Base-by-base conservation (phyloP, 2,797 vertebrate species). In the Helostoma temminkii region DNA sequence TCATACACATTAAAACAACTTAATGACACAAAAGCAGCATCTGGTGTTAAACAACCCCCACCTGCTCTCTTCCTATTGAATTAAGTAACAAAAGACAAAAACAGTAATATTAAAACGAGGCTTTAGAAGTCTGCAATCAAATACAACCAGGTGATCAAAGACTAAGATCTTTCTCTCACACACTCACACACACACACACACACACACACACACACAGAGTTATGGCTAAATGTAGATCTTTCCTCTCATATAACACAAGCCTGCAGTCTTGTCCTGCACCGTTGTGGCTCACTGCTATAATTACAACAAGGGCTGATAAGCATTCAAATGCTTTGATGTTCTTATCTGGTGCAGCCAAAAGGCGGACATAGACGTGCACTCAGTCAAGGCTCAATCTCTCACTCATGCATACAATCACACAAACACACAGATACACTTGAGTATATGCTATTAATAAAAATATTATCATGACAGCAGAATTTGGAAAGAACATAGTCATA, bases 221-320 rank as follows among this genome's bases (percentile, higher is more conserved):
- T 30, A 56, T 3, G 36, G 62, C 46, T 73, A 62, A 42, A 60
- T 78, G 59, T 42, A 49, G 70, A 50, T 50, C 57, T 61, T 71
- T 70, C 65, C 59, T 78, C 72, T 78, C 57, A 59, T 62, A 63
- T 81, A 19, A 67, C 74, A 53, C 43, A 73, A 65, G 71, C 66
- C 74, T 66, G 57, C 62, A 68, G 72, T 69, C 65, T 21, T 66
- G 52, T 66, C 45, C 65, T 75, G 54, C 25, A 3, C 71, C 63
- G 76, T 37, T 65, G 68, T 61, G 75, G 77, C 74, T 86, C 76
- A 42, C 56, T 78, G 78, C 75, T 89, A 85, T 83, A 84, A 82
- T 86, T 84, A 88, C 76, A 84, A 84, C 86, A 65, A 55, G 70
- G 30, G 53, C 36, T 4, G 81, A 87, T 87, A 84, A 86, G 79